Conservation (phyloP, 2,888 invertebrate species). For the Cheilosia soror region DNA sequence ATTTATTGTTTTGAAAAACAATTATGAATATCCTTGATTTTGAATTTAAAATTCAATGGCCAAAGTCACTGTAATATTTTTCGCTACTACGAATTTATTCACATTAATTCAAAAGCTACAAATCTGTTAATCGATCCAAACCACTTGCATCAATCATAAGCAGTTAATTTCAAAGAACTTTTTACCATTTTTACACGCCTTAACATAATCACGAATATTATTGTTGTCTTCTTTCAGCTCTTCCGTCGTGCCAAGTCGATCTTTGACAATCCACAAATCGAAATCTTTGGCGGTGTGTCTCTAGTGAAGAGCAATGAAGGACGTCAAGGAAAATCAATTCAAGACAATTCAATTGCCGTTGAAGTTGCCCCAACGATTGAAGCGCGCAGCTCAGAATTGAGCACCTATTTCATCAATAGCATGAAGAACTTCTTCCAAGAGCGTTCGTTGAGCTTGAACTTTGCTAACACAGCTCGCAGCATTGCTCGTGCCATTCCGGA, state of each 20-base stretch:
- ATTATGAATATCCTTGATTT: no score
- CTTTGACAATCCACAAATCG: slow-evolving; percentile 86
- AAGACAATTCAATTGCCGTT: slow-evolving; percentile 84
- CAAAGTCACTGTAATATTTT: no score
- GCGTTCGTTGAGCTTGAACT: slow-evolving; percentile 85
- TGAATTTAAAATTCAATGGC: no score
- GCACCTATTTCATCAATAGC: slow-evolving; percentile 85
- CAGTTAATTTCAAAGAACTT: background rate
- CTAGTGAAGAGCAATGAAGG: slow-evolving; percentile 82
- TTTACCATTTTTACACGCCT: background rate
- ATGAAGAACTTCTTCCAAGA: slow-evolving; percentile 86
- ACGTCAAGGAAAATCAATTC: slow-evolving; percentile 84
- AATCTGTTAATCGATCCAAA: no score
- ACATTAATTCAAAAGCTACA: no score
- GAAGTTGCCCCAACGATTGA: slow-evolving; percentile 84
- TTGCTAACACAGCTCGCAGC: slow-evolving; percentile 83
- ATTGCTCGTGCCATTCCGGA: slow-evolving; percentile 85
- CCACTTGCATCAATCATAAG: no score
- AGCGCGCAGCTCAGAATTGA: slow-evolving; percentile 85
- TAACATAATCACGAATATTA: background rate
- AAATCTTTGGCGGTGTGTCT: slow-evolving; percentile 85
- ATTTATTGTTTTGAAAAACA: no score
- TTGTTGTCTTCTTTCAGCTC: slow-evolving; percentile 81
- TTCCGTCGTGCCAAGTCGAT: slow-evolving; percentile 86
- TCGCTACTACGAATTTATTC: no score